A percentile compares a stretch with the other conserved stretches of the same genome.
Conservation (phyloP, 2,888 invertebrate genomes). For the Epinotia ramella region DNA sequence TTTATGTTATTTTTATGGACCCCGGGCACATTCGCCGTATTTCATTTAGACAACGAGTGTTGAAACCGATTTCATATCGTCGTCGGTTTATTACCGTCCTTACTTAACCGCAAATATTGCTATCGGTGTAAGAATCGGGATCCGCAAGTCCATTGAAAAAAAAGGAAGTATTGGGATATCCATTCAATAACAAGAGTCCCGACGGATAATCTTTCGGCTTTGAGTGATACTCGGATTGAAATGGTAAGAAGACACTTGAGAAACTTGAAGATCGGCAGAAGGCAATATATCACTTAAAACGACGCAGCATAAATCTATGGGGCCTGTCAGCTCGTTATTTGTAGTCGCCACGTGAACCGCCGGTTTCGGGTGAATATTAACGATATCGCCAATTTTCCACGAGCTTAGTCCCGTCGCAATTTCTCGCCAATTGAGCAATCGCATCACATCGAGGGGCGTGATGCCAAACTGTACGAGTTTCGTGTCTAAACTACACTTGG, state of each 20-base stretch:
- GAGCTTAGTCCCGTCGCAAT: slow-evolving; percentile 83
- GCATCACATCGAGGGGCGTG: slow-evolving; percentile 71
- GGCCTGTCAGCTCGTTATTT: slow-evolving; percentile 81
- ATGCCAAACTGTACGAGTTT: slow-evolving; percentile 61
- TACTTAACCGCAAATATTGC: slow-evolving; percentile 18
- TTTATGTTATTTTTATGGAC: slow-evolving; percentile 61
- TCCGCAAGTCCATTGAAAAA: too few relatives aligned
- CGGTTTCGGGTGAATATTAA: slow-evolving; percentile 85
- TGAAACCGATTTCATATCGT: slow-evolving; percentile 56
- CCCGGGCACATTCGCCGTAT: slow-evolving; percentile 59
- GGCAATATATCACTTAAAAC: slow-evolving; percentile 81
- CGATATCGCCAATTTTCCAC: slow-evolving; percentile 85
- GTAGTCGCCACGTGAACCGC: slow-evolving; percentile 83
- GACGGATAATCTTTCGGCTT: slow-evolving; percentile 17
- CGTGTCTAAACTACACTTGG: slow-evolving; percentile 54
- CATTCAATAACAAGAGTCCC: slow-evolving; percentile 32
- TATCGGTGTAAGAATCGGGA: slow-evolving; percentile 13
- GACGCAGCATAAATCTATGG: slow-evolving; percentile 82
- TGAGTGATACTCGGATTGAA: slow-evolving; percentile 50
- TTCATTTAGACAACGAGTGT: slow-evolving; percentile 56
- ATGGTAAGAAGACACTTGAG: slow-evolving; percentile 69
- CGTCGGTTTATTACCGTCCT: slow-evolving; percentile 24
- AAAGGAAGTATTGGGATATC: slow-evolving; percentile 18
- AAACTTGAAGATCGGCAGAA: slow-evolving; percentile 69
- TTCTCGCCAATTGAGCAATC: slow-evolving; percentile 85